These are phyloP conservation scores for Aurelia sp. DNA, from an alignment of 30 jellyfish, hydroid and myxozoan species.

Conservation along the genomic window DNA sequence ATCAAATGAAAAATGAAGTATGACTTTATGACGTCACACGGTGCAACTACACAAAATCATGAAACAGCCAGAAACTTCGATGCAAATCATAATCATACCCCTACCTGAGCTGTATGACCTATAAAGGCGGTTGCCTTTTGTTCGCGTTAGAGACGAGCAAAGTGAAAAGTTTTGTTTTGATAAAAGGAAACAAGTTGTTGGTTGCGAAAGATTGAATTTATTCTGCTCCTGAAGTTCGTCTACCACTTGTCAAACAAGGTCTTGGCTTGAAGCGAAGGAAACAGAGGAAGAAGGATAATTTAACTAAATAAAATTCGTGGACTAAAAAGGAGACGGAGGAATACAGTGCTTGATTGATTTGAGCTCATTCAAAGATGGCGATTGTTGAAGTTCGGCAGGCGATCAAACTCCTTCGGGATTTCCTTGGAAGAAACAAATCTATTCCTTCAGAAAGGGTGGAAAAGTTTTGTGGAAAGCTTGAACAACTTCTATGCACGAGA, in stretches of 20 bases:
- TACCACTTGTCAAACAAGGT: too few relatives aligned
- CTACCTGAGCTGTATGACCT: conserved; percentile 22
- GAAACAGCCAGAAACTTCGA: too few relatives aligned
- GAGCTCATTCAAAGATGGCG: conserved; percentile 50
- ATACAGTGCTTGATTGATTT: too few relatives aligned
- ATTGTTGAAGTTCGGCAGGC: conserved; percentile 91
- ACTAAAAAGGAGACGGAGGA: too few relatives aligned
- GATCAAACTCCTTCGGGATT: conserved; percentile 76
- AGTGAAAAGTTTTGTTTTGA: conserved; percentile 39
- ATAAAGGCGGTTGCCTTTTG: conserved; percentile 25
- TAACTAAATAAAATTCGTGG: too few relatives aligned
- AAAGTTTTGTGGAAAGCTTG: conserved; percentile 70
- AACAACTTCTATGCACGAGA: conserved; percentile 66
- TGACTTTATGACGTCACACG: too few relatives aligned
- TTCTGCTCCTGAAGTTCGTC: too few relatives aligned
- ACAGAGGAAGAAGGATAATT: too few relatives aligned
- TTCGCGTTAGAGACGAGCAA: conserved; percentile 7
- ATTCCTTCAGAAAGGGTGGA: conserved; percentile 78
- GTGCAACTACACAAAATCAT: too few relatives aligned
- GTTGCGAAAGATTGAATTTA: neutral
- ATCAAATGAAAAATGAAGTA: too few relatives aligned
- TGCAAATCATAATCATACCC: too few relatives aligned
- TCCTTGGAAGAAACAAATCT: conserved; percentile 61
- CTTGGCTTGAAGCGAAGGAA: too few relatives aligned
- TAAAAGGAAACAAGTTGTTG: neutral